These are phyloP conservation scores for Druceiella hillmani DNA, from an alignment of 2,888 invertebrate species.

Conservation along the genomic window DNA sequence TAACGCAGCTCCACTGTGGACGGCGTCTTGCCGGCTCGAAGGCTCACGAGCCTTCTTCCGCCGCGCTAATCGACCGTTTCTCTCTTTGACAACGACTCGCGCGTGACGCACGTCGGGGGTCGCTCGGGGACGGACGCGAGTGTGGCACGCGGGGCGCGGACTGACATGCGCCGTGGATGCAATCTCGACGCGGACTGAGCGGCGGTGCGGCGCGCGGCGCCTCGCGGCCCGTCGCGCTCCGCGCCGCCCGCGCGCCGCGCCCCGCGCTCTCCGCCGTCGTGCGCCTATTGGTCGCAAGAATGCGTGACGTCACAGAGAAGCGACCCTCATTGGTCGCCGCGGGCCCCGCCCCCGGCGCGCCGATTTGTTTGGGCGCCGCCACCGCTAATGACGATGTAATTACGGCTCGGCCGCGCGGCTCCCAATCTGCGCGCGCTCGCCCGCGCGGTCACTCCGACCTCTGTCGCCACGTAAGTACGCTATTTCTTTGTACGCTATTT, in stretches of 20 bases:
- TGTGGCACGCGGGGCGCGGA: conserved; percentile 31
- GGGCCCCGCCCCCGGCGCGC: conserved; percentile 32
- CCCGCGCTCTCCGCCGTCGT: conserved; percentile 28
- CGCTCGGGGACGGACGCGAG: conserved; percentile 39
- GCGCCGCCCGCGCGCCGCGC: conserved; percentile 36
- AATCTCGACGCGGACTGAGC: conserved; percentile 35
- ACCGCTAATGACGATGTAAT: conserved; percentile 18
- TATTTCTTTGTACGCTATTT: too few species aligned
- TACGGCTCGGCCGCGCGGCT: conserved; percentile 16
- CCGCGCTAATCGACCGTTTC: conserved; percentile 34
- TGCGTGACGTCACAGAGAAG: conserved; percentile 25
- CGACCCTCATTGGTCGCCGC: conserved; percentile 36
- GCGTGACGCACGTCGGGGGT: conserved; percentile 28
- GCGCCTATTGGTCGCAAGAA: conserved; percentile 32
- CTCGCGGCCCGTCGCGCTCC: conserved; percentile 35
- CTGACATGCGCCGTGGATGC: conserved; percentile 59
- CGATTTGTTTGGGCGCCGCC: conserved; percentile 18
- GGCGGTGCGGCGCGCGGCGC: conserved; percentile 49
- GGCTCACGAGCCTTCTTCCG: conserved; percentile 51
- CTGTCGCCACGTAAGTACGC: conserved; percentile 19
- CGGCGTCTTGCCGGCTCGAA: conserved; percentile 60
- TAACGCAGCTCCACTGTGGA: conserved; percentile 57
- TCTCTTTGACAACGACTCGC: conserved; percentile 30
- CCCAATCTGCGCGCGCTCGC: conserved; percentile 29
- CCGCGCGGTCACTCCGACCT: conserved; percentile 21